phyloP scores from a whole-genome alignment of 2,888 invertebrate genomes.

The Dryobota labecula region DNA sequence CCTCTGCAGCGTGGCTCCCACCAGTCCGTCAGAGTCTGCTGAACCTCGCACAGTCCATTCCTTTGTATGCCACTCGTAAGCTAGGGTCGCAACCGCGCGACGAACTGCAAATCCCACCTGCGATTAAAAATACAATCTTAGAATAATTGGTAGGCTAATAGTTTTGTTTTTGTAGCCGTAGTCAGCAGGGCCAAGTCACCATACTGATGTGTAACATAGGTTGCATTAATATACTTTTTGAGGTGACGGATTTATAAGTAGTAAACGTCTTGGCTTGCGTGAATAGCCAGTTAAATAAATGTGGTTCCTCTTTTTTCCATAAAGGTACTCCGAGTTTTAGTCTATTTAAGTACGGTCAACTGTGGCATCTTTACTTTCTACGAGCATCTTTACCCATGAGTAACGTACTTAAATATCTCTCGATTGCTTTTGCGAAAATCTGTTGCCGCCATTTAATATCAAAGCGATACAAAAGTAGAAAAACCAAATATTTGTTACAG shows the following conservation, averaged over 20 bases:
- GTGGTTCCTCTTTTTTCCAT: background rate
- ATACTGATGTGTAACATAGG: background rate
- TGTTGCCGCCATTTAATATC: too few species aligned
- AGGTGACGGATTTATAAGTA: background rate
- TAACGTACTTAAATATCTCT: too few species aligned
- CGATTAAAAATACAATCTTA: constrained; percentile 1
- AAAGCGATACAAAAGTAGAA: too few species aligned
- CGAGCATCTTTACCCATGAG: too few species aligned
- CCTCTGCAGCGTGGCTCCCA: constrained; percentile 84
- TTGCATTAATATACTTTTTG: background rate
- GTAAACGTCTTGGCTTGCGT: background rate
- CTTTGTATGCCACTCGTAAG: constrained; percentile 84
- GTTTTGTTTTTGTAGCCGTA: background rate
- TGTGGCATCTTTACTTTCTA: too few species aligned
- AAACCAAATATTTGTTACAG: too few species aligned
- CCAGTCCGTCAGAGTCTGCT: constrained; percentile 85
- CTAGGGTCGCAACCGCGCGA: constrained; percentile 83
- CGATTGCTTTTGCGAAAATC: too few species aligned
- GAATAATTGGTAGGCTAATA: background rate
- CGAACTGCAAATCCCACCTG: constrained; percentile 85
- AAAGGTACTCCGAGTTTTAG: too few species aligned
- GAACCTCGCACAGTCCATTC: constrained; percentile 86
- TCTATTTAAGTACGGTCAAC: too few species aligned
- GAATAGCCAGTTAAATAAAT: background rate
- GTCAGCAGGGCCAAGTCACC: background rate